Base-by-base conservation (phyloP, 2,888 invertebrate species). In the Muschampia plurimacula region DNA sequence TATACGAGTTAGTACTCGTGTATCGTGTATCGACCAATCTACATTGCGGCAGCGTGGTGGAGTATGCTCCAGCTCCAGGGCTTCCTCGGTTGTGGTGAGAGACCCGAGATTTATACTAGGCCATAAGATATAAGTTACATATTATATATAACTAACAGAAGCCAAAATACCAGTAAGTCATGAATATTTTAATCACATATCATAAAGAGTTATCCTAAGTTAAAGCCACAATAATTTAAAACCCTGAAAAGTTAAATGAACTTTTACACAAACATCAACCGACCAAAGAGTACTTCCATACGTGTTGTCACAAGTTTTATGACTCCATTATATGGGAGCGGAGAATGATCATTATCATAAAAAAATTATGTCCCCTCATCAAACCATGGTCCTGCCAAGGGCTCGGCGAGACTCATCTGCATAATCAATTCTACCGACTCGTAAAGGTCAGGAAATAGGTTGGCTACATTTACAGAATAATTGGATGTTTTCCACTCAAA, bases 281-380 rank as follows among this genome's bases (percentile, higher is more conserved):
- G 22, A 55, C 55, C 52, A 1, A 9, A 22, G 9, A 9, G 3
- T 7, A 55, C 55, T 55, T 55, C 57, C 57, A 28, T 57, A 28
- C 28, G 57, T 12, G 57, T 57, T 57, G 22, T 55, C 15, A 28
- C 57, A 57, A 57, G 57, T 57, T 57, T 57, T 57, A 57, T 57
- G 10, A 28, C 22, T 57, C 57, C 57, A 57, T 57, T 57, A 57
- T 57, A 57, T 57, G 28, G 57, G 28, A 28, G 57, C 49, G 39
- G 7, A 69, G 15, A 36, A 36, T 55, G 13, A 65, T 64, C 46
- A 12, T 46, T 65, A 65, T 28, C 32, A 28, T 65, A 28, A 65
- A 46, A 28, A 15, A 55, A 22, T 59, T 74, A 55, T 15, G 12
- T n/a, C 62, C 12, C n/a, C 52, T 70, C 44, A 70, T 57, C 57